Base-by-base conservation (phyloP, 2,113 vertebrate species). In the Gobiocypris rarus region DNA sequence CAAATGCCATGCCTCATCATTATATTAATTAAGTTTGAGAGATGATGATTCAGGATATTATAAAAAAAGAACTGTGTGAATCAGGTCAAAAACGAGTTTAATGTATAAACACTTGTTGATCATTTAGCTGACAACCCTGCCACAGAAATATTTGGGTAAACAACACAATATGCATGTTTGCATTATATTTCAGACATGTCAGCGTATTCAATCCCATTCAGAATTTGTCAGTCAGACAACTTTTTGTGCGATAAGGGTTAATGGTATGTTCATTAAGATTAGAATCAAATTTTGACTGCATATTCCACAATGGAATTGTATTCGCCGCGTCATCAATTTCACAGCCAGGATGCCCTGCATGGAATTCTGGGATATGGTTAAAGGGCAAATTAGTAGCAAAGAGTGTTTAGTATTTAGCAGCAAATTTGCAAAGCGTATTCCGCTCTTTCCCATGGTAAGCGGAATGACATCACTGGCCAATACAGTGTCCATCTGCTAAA, bases 11-110 rank as follows among this genome's bases (percentile, higher is more conserved):
- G 15, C 17, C 34, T 41, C 15, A 10, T 34, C 15, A 10, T 34
- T 69, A 38, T 38, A 41, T 38, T 17, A 2, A 10, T 38, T 31
- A 41, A 22, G 86, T 87, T 85, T 86, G 87, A 89, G 83, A 92
- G 87, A 2, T 84, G 91, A 89, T 93, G 92, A 94, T 87, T 85
- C 59, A 67, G 84, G n/a, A 28, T 17, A 43, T 41, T 19, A 24
- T 7, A 2, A 8, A 24, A 58, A 14, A 73, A 45, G n/a, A 52
- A 63, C 41, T 71, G 61, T 34, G 43, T 65, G 69, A 8, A 83
- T 41, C 65, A 58, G 2, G 31, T 56, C 31, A 56, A 77, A 5
- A 15, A 28, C 14, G 17, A 81, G 59, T 48, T 81, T 81, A 31
- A 67, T 81, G 78, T 67, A 67, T 81, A 67, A 81, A 67, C 78